Base-by-base conservation (phyloP, 2,888 invertebrate genomes). In the Bimastos eiseni region DNA sequence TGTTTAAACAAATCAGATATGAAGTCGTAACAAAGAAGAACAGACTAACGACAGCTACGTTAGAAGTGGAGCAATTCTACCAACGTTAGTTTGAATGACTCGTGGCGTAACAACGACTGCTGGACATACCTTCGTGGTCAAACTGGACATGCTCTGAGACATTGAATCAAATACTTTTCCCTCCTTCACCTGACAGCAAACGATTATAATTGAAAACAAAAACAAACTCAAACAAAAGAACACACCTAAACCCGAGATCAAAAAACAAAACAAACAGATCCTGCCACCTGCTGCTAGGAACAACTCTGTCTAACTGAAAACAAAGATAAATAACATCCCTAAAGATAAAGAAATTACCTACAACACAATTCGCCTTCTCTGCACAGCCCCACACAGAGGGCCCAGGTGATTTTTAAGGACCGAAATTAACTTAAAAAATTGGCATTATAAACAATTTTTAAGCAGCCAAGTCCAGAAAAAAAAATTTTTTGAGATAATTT, bases 121-220 rank as follows among this genome's bases (percentile, higher is more conserved):
- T 41, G 24, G n/a, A 24, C 89, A 34, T 70, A 91, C 91, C 90
- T 90, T 90, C 36, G 33, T n/a, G 24, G 90, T 90, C 30, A 91
- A 38, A 83, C 89, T 83, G 37, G 91, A 90, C 34, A 91, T 49
- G 19, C 90, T 89, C 83, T 90, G 44, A 21, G 91, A 90, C 24
- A 91, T 86, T 41, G 89, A 89, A 89, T 90, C 70, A 34, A 91
- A 88, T 36, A 91, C 55, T n/a, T 89, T 55, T 83, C 89, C 88
- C 19, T 91, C 91, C 83, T 90, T 91, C 55, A 91, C 90, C 91
- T 91, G 89, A 30, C 70, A 83, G 33, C 13, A 86, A 90, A 90
- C 24, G 6, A 4, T 34, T 90, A 34, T n/a, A 90, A 84, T 36
- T 49, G 24, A 49, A 86, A 89, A 86, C 36, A 70, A 70, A n/a